Evolutionary conservation across 2,113 vertebrate species (phyloP), one percentile per base, ranked within the genome.

Genomic region (Scartelaos histophorus): DNA sequence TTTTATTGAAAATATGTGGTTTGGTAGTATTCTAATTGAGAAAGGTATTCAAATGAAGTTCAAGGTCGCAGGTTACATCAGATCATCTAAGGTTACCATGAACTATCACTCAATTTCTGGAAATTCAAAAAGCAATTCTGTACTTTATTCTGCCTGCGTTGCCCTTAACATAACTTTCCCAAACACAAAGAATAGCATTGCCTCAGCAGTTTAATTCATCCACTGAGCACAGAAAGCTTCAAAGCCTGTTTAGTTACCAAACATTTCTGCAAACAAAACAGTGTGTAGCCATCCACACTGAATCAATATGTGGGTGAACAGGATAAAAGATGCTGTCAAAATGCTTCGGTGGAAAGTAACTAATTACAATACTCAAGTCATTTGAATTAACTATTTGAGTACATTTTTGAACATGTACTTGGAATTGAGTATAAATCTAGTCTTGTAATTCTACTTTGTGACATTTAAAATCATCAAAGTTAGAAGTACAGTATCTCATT

Each of bases 91-190:
- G 54, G 54, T 51, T 3, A 51, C 29, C 2, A 29, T 29, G 29
- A 29, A 2, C 29, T 4, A 29, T 29, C 29, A 29, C 2, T 29
- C 29, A 29, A 29, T 29, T 29, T 4, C 29, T 29, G 46, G 15
- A 77, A 83, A 87, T 88, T 83, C 82, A 80, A 84, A 82, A 82
- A 66, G 78, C 82, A 85, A 10, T 91, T 91, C 84, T 87, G 70
- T 75, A 49, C 15, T 49, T 16, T 77, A 82, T 69, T 88, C 77
- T 87, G 90, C 91, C 84, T 85, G 82, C 43, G 65, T 71, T 66
- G 62, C 65, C 73, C 76, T 75, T 82, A 72, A 78, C 64, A 76
- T 82, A 82, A 86, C 87, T 87, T 90, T 78, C 69, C 77, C 61
- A 46, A 84, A 71, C 77, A 80, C 87, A 88, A 88, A 84, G 68